Conservation (phyloP, 2,888 invertebrate genomes). For the Acanthopleura granulata region DNA sequence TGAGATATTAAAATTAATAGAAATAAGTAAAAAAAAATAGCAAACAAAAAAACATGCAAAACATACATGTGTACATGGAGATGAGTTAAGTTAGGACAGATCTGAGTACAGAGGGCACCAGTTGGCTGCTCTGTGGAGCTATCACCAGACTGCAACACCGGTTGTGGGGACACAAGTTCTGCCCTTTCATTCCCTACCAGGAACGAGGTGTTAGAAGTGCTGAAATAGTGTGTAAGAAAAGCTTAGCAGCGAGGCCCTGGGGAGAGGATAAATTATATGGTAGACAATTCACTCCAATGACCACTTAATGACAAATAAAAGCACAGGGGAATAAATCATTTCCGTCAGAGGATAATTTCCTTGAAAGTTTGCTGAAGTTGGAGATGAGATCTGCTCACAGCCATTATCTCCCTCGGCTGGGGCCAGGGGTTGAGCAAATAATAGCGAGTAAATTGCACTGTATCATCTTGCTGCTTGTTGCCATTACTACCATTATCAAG, state of each 20-base stretch:
- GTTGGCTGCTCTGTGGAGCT: too few relatives aligned
- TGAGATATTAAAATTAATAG: too few relatives aligned
- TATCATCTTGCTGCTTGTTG: conserved; percentile 8
- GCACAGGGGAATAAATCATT: conserved; percentile 9
- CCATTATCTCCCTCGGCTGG: neutral
- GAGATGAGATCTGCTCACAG: conserved; percentile 7
- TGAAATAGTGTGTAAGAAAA: too few relatives aligned
- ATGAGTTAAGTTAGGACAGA: too few relatives aligned
- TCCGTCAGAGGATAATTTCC: conserved; percentile 18
- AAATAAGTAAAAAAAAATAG: too few relatives aligned
- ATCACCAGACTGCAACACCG: too few relatives aligned
- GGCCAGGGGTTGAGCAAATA: conserved; percentile 6
- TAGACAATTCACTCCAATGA: conserved; percentile 7
- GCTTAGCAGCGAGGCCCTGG: neutral
- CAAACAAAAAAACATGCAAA: too few relatives aligned
- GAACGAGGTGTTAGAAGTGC: too few relatives aligned
- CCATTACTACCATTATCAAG: neutral
- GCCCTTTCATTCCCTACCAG: too few relatives aligned
- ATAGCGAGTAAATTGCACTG: neutral
- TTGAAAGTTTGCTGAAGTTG: conserved; percentile 12
- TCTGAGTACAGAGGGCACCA: too few relatives aligned
- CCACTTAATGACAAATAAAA: conserved; percentile 12
- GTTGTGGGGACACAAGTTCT: too few relatives aligned
- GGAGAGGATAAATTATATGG: neutral
- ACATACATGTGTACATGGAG: too few relatives aligned